These are phyloP conservation scores for Camponotus vicinus DNA, from an alignment of 1,140 invertebrate genomes.

Conservation along the genomic window DNA sequence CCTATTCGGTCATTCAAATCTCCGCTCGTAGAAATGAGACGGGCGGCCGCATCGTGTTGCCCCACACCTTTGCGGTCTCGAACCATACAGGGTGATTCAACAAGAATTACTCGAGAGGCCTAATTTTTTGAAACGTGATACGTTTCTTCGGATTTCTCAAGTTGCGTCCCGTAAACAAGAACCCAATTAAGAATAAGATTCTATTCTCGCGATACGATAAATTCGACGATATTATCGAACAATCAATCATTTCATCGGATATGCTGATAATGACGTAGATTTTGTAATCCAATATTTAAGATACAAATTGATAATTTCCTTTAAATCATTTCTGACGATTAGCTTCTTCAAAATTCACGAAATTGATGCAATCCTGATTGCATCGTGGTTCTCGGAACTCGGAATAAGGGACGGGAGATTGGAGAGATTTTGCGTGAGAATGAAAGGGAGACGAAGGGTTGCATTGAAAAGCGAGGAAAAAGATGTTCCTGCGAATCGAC, in stretches of 20 bases:
- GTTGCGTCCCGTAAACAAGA: slow-evolving; percentile 44
- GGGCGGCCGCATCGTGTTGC: slow-evolving; percentile 56
- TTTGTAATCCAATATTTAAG: background rate
- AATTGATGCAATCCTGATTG: slow-evolving; percentile 8
- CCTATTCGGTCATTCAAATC: slow-evolving; percentile 78
- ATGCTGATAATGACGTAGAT: background rate
- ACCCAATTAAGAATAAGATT: slow-evolving; percentile 10
- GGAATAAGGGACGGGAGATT: slow-evolving; percentile 68
- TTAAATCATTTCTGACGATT: background rate
- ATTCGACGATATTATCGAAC: background rate
- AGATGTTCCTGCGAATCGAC: slow-evolving; percentile 45
- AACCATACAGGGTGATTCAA: slow-evolving; percentile 70
- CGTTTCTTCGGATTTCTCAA: slow-evolving; percentile 51
- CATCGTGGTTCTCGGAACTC: slow-evolving; percentile 66
- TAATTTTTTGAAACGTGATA: slow-evolving; percentile 68
- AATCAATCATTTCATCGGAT: background rate
- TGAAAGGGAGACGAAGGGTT: slow-evolving; percentile 56
- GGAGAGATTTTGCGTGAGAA: slow-evolving; percentile 62
- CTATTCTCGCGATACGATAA: background rate
- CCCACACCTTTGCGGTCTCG: slow-evolving; percentile 52
- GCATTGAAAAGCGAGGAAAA: slow-evolving; percentile 49
- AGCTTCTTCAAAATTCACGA: slow-evolving; percentile 20
- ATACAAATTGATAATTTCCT: background rate
- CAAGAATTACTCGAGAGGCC: slow-evolving; percentile 68
- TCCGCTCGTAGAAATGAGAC: slow-evolving; percentile 74